Base-by-base conservation (phyloP, 2,113 vertebrate genomes). In the Clarias magur region DNA sequence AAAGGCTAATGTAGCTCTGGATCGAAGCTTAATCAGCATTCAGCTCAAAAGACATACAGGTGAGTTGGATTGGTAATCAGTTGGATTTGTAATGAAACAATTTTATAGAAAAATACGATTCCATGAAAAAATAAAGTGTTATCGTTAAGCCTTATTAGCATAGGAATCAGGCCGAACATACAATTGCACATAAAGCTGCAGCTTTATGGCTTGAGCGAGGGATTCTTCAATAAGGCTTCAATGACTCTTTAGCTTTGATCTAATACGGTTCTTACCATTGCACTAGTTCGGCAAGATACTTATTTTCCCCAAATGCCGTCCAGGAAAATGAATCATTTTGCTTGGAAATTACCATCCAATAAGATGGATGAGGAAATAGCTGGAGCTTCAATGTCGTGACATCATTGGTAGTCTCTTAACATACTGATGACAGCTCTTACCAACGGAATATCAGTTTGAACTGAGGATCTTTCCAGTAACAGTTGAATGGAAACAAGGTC, bases 181-280 rank as follows among this genome's bases (percentile, higher is more conserved):
- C 48, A 56, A 80, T 60, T 80, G 1, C 30, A 80, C 79, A 62
- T 59, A 80, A 80, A 80, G 27, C 78, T 60, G 27, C 17, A 60
- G 56, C 54, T 80, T 80, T 80, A 59, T 38, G 30, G 60, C 30
- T 57, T 38, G 78, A 80, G 56, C 17, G 54, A 79, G 25, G 12
- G 34, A 75, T 75, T 78, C 48, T 25, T 78, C 34, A 59, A 59
- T 6, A 59, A 34, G 54, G 54, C 57, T 60, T 27, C 30, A 21
- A 30, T 34, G 79, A 60, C 57, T 80, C 19, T 38, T 80, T 12
- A 38, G 56, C 57, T 60, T 60, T 80, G 48, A 48, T 48, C 48
- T 48, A 48, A 48, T 48, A 48, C 0, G 48, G 48, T 48, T 48
- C 42, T 48, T 48, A 48, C 48, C 48, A 48, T 48, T 48, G 48